A percentile compares a stretch with the other conserved stretches of the same genome.
phyloP scores from a whole-genome alignment of 1,140 invertebrate species.

The Helicorthomorpha holstii region DNA sequence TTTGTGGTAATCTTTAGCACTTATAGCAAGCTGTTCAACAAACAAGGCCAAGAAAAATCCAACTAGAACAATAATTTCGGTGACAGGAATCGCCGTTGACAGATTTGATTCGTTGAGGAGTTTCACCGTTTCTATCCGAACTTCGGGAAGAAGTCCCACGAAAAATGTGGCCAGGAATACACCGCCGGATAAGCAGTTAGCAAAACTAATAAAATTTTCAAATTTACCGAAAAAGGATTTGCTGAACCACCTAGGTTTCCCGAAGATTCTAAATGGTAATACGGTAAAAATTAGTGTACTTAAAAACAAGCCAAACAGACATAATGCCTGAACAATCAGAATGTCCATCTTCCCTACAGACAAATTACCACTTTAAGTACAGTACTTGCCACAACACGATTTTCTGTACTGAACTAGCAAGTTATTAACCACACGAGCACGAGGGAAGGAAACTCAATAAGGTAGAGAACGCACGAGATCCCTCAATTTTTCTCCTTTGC shows the following conservation, averaged over 20 bases:
- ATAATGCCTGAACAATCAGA: not conserved
- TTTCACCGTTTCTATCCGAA: constrained; percentile 16
- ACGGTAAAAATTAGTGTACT: not conserved
- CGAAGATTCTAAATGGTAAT: not conserved
- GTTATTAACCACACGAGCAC: too few relatives aligned
- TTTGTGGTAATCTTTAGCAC: not conserved
- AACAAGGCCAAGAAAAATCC: constrained; percentile 20
- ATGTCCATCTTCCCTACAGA: not conserved
- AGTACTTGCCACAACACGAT: too few relatives aligned
- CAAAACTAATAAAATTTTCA: not conserved
- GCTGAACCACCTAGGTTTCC: not conserved
- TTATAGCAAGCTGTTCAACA: constrained; percentile 15
- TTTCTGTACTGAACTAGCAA: too few relatives aligned
- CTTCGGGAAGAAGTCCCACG: constrained; percentile 23
- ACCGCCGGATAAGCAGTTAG: constrained; percentile 25
- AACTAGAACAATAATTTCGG: constrained; percentile 17
- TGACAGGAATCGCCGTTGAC: constrained; percentile 13
- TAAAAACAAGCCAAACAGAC: not conserved
- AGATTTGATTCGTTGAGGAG: constrained; percentile 7
- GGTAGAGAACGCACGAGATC: too few relatives aligned
- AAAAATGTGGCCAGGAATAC: constrained; percentile 28
- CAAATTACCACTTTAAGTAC: too few relatives aligned
- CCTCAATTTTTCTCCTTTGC: too few relatives aligned
- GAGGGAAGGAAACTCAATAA: too few relatives aligned
- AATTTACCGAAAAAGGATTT: not conserved